Conservation (phyloP, 53 echinoderm and acorn worm genomes). For the Actinopyga echinites region DNA sequence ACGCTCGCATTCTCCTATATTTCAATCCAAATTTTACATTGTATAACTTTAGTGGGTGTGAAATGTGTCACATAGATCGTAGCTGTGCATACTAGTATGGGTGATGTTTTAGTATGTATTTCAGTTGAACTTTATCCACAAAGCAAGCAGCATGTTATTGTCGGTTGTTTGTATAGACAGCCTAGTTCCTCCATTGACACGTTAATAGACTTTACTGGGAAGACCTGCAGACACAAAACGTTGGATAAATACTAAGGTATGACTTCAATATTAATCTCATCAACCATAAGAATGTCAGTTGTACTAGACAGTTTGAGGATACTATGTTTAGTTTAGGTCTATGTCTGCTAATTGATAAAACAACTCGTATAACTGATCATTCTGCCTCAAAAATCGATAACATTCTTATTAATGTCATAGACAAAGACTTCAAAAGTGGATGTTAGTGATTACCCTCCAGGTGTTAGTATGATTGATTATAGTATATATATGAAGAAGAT, state of each 20-base stretch:
- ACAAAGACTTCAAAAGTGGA: background rate
- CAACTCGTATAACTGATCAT: background rate
- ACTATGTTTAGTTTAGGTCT: background rate
- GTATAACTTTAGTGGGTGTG: background rate
- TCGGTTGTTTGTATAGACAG: background rate
- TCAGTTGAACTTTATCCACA: background rate
- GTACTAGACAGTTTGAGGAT: background rate
- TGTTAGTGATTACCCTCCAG: slow-evolving; percentile 10
- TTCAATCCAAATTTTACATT: background rate
- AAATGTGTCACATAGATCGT: background rate
- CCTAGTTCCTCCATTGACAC: background rate
- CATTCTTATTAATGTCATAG: slow-evolving; percentile 12
- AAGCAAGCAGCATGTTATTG: background rate
- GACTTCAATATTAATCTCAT: background rate
- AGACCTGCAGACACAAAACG: background rate
- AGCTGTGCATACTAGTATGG: background rate
- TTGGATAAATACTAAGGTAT: background rate
- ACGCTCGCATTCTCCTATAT: too few species aligned
- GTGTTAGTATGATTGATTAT: background rate
- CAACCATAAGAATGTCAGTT: background rate
- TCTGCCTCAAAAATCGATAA: slow-evolving; percentile 1
- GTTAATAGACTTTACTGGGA: background rate
- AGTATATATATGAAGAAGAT: background rate
- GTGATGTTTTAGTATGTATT: background rate
- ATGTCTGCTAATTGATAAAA: slow-evolving; percentile 2